Conservation (phyloP, 2,888 invertebrate species). For the Conus canariensis region DNA sequence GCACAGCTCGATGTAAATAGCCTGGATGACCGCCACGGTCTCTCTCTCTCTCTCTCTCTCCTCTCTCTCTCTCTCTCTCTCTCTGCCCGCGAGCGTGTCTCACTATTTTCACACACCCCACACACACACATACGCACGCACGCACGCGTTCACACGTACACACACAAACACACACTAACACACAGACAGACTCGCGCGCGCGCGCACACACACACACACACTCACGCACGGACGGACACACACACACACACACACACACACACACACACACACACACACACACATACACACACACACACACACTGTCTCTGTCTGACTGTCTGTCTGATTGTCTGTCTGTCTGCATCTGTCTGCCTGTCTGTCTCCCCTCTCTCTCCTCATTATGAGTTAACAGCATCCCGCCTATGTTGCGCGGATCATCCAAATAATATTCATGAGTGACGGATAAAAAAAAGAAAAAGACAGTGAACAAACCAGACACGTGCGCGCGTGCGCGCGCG, state of each 20-base stretch:
- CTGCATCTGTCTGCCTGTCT: background rate
- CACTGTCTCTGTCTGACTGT: background rate
- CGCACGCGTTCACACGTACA: background rate
- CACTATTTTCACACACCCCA: background rate
- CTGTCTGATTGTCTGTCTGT: background rate
- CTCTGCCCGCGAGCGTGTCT: no score
- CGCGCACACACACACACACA: background rate
- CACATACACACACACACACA: conserved; percentile 14
- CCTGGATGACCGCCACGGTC: no score
- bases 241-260: conserved; percentile 18
- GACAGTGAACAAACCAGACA: background rate
- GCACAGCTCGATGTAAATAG: no score
- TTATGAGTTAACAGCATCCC: no score
- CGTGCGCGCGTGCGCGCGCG: no score
- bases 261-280: conserved; percentile 18
- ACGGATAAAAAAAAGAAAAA: background rate
- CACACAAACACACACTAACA: background rate
- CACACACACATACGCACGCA: background rate
- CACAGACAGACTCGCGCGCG: background rate
- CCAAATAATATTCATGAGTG: no score
- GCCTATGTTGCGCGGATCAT: no score
- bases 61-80: no score
- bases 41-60: no score
- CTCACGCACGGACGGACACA: background rate
- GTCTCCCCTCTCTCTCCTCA: background rate